Evolutionary conservation across 1,140 invertebrate species (phyloP), one percentile per base, ranked within the genome.

Genomic region (Coelopa frigida): DNA sequence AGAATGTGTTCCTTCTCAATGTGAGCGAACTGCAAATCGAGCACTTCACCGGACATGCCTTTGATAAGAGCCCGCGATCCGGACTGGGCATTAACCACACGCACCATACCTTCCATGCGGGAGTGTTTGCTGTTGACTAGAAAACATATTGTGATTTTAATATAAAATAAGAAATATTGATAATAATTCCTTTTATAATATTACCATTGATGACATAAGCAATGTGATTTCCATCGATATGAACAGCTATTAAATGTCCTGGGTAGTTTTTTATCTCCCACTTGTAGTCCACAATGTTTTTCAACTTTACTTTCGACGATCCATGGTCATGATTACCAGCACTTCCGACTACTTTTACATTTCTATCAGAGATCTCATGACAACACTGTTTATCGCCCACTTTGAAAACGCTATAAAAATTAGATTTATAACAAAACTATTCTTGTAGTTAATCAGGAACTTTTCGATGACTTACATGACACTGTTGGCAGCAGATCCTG

Each of bases 181-280:
- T 23, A 22, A 3, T 8, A 10, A 7, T 47, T 33, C 4, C 5
- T 24, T 31, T 26, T 23, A 36, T 15, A 11, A 0, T 3, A 22
- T 51, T 73, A 91, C 88, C 84, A 81, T 87, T 92, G 42, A 95
- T 82, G 37, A 82, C 87, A 75, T 94, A 97, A 0, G 91, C 92
- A 53, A 94, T 73, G 68, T 87, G 89, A 58, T 85, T 84, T 51
- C 87, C 85, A 65, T 80, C 82, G 49, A 84, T 80, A 71, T 96
- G 91, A 37, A 90, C 82, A 27, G 90, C 88, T n/a, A 95, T 76
- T 18, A 96, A 69, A 57, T 90, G 87, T 2, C 92, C 91, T 7
- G 79, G 76, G 55, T 92, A 89, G 62, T 87, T 86, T 55, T 83
- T 80, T 21, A 83, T 78, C 59, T 95, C 91, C 92, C 93, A 96